phyloP scores from a whole-genome alignment of 2,888 invertebrate species.

The Cylindroiulus punctatus region DNA sequence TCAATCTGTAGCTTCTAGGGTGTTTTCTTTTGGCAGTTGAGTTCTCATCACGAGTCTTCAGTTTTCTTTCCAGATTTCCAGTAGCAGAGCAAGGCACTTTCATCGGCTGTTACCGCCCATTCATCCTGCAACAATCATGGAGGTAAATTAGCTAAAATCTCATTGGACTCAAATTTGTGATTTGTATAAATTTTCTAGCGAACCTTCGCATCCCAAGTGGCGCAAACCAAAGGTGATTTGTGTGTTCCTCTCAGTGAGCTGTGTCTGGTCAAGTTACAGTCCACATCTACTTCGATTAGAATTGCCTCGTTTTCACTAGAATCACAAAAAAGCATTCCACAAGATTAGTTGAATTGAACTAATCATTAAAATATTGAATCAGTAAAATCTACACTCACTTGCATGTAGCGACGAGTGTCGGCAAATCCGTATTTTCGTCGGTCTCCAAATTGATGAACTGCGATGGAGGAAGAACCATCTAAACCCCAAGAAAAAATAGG shows the following conservation, averaged over 20 bases:
- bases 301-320: neutral
- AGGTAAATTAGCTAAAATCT: neutral
- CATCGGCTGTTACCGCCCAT: slow-evolving; percentile 46
- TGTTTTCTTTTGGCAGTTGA: too few species aligned
- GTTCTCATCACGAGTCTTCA: neutral
- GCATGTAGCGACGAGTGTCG: neutral
- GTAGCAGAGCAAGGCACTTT: slow-evolving; percentile 8
- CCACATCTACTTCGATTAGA: neutral
- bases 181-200: neutral
- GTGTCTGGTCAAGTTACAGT: neutral
- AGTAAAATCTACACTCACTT: neutral
- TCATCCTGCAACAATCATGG: neutral
- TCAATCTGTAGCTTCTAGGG: too few species aligned
- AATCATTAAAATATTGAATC: neutral
- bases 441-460: slow-evolving; percentile 17
- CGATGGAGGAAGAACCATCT: neutral
- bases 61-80: slow-evolving; percentile 31
- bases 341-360: neutral
- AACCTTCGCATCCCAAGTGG: slow-evolving; percentile 40
- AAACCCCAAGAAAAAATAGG: neutral
- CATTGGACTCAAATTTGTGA: neutral
- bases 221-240: slow-evolving; percentile 14
- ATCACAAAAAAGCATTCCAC: neutral
- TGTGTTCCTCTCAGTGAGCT: neutral
- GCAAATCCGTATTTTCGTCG: neutral